Base-by-base conservation (phyloP, 1,140 invertebrate species). In the Listronotus bonariensis region DNA sequence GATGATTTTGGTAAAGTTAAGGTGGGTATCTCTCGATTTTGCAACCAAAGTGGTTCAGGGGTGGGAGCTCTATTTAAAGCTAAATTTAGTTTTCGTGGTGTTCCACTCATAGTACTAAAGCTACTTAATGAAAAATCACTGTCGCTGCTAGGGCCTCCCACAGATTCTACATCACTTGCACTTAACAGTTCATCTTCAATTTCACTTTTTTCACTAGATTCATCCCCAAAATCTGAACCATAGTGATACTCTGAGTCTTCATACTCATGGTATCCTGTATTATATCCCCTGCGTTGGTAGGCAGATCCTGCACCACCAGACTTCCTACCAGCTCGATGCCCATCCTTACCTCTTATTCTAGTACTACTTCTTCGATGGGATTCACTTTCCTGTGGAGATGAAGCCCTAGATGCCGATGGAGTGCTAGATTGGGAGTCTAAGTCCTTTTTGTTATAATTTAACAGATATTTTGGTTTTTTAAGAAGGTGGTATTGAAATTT, bases 381-480 rank as follows among this genome's bases (percentile, higher is more conserved):
- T 74, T 89, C 88, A 74, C 86, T 89, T 53, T 84, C 86, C 67
- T 88, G 86, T 3, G 91, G 90, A 8, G 90, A 90, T 34, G 86
- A 88, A 36, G 87, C 86, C 76, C 91, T 82, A 4, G 90, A 92
- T 5, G 86, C 85, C 10, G 86, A 88, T 9, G 92, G 91, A 9
- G 92, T 92, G 73, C 89, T 90, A 15, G 86, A 83, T 71, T 90
- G 85, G 74, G 87, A 89, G 72, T 88, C 84, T 1, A 84, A 82
- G 66, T 85, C 88, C 74, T 84, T 85, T 46, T 59, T 66, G 75
- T 84, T 85, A 78, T 87, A 84, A 74, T 86, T 86, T 78, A 86
- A 82, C 72, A 93, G 84, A 81, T 95, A 95, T 85, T 93, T 95
- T 8, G 93, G 93, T 80, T 95, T 96, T 81, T 95, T 94, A 77